Evolutionary conservation across 2,888 invertebrate species (phyloP).

Genomic region (Nowickia ferox): DNA sequence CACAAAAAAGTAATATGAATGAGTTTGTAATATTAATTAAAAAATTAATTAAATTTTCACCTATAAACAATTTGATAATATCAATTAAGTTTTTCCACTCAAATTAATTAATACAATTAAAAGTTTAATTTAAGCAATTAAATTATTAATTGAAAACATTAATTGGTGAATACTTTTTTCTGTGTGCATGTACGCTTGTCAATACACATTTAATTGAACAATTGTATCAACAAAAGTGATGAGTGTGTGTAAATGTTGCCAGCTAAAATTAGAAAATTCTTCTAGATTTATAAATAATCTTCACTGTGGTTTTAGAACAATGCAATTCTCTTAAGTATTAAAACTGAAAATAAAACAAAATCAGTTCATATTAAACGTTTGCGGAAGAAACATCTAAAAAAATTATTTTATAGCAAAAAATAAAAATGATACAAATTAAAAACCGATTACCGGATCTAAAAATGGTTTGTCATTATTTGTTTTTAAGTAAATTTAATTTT

Average conservation of each 20-base stretch:
- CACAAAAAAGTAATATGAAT: no score
- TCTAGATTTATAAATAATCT: neutral
- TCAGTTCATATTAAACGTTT: conserved; percentile 1
- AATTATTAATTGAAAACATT: no score
- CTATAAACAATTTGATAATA: no score
- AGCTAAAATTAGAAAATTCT: neutral
- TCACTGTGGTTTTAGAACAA: neutral
- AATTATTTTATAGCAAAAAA: neutral
- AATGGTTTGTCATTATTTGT: conserved; percentile 22
- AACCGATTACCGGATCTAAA: conserved; percentile 33
- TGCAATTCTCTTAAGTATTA: neutral
- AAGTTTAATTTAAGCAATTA: no score
- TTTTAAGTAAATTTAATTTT: neutral
- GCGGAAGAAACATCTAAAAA: neutral
- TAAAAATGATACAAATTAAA: conserved; percentile 36
- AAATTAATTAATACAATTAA: no score
- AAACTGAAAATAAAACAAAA: neutral
- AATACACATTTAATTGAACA: no score
- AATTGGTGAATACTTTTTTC: no score
- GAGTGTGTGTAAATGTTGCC: neutral
- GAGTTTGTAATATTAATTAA: no score
- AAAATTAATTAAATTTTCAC: no score
- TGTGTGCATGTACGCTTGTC: no score
- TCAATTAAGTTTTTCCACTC: no score
- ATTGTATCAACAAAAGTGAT: no score